These are phyloP conservation scores for Todus mexicanus DNA, from an alignment of 2,797 vertebrate genomes.

Conservation along the genomic window DNA sequence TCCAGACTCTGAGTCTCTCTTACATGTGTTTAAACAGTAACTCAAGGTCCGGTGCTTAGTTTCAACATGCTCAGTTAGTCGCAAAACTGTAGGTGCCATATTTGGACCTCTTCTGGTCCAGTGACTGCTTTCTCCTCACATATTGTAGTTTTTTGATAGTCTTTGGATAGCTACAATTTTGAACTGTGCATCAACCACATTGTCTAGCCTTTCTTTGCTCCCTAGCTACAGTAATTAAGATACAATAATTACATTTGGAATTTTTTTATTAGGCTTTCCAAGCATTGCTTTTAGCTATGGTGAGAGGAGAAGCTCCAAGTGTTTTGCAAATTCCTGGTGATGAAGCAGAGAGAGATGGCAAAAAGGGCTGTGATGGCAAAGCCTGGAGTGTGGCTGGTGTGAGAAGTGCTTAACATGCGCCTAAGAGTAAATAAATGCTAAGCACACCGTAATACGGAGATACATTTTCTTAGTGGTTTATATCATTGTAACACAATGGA, in stretches of 20 bases:
- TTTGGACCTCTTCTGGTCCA: neutral
- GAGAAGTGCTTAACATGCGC: rapidly evolving
- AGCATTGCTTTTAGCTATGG: neutral
- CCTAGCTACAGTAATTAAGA: neutral
- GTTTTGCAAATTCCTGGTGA: neutral
- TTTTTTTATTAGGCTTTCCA: neutral
- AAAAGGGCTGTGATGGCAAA: neutral
- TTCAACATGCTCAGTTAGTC: neutral
- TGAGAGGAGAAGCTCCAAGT: neutral
- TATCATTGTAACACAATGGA: neutral
- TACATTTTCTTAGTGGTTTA: neutral
- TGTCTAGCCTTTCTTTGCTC: neutral
- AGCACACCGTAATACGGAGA: rapidly evolving
- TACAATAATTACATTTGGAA: no score
- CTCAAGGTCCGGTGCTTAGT: neutral
- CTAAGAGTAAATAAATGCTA: neutral
- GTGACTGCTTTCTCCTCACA: neutral
- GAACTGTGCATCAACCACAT: neutral
- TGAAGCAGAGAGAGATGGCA: neutral
- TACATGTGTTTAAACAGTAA: neutral
- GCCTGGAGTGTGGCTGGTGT: rapidly evolving
- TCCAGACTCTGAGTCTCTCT: neutral
- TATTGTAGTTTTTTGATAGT: neutral
- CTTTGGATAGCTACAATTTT: neutral
- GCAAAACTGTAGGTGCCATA: neutral